A percentile compares a stretch with the other conserved stretches of the same genome.
Evolutionary conservation across 2,797 vertebrate species (phyloP).

Genomic region (Garrulus glandarius): DNA sequence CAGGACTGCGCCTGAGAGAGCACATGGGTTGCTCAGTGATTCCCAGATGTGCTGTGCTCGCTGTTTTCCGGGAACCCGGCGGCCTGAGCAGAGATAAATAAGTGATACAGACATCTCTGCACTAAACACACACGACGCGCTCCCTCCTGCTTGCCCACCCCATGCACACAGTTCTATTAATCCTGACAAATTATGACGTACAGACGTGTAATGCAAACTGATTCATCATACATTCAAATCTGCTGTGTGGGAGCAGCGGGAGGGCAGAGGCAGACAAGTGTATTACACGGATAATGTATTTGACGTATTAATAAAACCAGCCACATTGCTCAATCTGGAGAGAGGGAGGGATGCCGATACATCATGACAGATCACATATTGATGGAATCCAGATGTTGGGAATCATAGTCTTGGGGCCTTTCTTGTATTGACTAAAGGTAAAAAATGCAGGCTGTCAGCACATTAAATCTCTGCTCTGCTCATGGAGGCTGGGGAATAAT

Average conservation of each 20-base stretch:
- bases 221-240: slow-evolving; percentile 84
- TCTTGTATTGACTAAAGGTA: slow-evolving; percentile 82
- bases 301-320: slow-evolving; percentile 87
- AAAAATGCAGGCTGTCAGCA: slow-evolving; percentile 82
- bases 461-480: slow-evolving; percentile 68
- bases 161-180: slow-evolving; percentile 75
- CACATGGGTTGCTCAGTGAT: not conserved
- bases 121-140: slow-evolving; percentile 63
- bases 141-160: slow-evolving; percentile 16
- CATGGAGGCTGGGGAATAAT: not conserved
- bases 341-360: slow-evolving; percentile 80
- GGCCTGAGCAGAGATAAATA: slow-evolving; percentile 63
- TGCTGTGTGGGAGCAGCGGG: slow-evolving; percentile 74
- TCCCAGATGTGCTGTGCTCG: slow-evolving; percentile 34
- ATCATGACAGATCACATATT: slow-evolving; percentile 86
- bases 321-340: slow-evolving; percentile 76
- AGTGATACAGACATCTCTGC: slow-evolving; percentile 65
- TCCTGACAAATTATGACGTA: slow-evolving; percentile 84
- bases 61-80: slow-evolving; percentile 60
- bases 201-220: slow-evolving; percentile 82
- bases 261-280: slow-evolving; percentile 81
- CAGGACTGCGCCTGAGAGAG: not conserved
- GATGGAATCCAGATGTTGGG: slow-evolving; percentile 86
- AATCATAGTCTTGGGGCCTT: slow-evolving; percentile 82
- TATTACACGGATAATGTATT: slow-evolving; percentile 87